Base-by-base conservation (phyloP, 2,888 invertebrate genomes). In the Galeopsomyia nigrocyanea region DNA sequence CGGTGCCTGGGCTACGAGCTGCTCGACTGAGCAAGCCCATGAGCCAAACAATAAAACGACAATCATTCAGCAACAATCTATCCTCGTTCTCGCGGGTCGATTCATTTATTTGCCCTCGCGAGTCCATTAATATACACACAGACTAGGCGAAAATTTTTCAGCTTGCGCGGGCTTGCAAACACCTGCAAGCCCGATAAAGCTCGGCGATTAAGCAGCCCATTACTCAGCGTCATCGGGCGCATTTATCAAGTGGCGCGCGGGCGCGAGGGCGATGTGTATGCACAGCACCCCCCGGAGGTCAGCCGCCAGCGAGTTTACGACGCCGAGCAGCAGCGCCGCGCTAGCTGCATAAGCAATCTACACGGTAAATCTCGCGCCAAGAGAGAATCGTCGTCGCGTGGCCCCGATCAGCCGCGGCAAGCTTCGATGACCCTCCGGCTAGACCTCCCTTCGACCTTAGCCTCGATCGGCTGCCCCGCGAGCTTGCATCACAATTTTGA, bases 1-100 rank as follows among this genome's bases (percentile, higher is more conserved):
- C 88, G 90, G 55, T 92, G 92, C 78, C 49, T 62, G 14, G 56
- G 26, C n/a, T 21, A 26, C 26, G 56, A 56, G 17, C 6, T 49
- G n/a, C 16, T n/a, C 3, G 50, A 50, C 14, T 19, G 55, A 21
- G 22, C 31, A 53, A 51, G 5, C 51, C 9, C 17, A n/a, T 13
- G 5, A 6, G 51, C 51, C 16, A 51, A 6, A 53, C 19, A 21
- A 21, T 13, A 14, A 6, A 47, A 21, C 16, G 47, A 58, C 3
- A n/a, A 17, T 57, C 3, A 39, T 10, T 58, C 10, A 14, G 26
- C 17, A 13, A 13, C 14, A 17, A 19, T 53, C 53, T 14, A 50
- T 16, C 16, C 10, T 46, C n/a, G 3, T 58, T 3, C 17, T 17
- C 17, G 3, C 10, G 49, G 47, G 51, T 19, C n/a, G 22, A 64